These are phyloP conservation scores for Aratinga solstitialis DNA, from an alignment of 2,797 vertebrate genomes.

Conservation along the genomic window DNA sequence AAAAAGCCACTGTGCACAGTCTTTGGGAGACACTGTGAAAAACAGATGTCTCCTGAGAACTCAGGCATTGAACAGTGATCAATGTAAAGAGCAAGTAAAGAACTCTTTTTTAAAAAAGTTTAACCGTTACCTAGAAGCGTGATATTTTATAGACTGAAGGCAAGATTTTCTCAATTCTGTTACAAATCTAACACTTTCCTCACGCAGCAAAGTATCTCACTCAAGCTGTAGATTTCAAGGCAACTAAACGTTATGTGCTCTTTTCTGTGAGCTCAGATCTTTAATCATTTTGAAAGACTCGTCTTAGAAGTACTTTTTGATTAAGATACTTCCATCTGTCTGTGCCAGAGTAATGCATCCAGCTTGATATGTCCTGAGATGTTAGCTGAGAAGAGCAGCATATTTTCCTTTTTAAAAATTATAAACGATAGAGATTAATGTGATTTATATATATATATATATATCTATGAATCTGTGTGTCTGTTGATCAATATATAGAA, in stretches of 20 bases:
- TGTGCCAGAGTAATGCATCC: not conserved
- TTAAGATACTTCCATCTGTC: not conserved
- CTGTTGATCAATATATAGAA: not conserved
- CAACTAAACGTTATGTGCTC: not conserved
- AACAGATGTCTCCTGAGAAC: not conserved
- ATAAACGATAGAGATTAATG: not conserved
- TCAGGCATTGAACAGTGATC: not conserved
- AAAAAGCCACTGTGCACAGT: not conserved
- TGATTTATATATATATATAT: not conserved
- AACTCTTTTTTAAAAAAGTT: not conserved
- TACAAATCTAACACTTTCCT: not conserved
- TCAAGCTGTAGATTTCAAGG: not conserved
- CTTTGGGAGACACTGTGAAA: not conserved
- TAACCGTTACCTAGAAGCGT: not conserved
- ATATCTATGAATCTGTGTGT: not conserved
- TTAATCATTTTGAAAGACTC: not conserved
- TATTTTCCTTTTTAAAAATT: not conserved
- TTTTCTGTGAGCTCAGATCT: not conserved
- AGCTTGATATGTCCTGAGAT: not conserved
- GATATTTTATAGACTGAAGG: not conserved
- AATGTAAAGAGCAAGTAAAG: not conserved
- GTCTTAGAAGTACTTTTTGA: not conserved
- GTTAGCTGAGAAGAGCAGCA: not conserved
- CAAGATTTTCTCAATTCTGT: not conserved
- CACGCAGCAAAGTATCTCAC: not conserved